Percentiles rank a stretch among this genome's conserved stretches.
Conservation (phyloP, 2,888 invertebrate species). For the Cephus runcator region DNA sequence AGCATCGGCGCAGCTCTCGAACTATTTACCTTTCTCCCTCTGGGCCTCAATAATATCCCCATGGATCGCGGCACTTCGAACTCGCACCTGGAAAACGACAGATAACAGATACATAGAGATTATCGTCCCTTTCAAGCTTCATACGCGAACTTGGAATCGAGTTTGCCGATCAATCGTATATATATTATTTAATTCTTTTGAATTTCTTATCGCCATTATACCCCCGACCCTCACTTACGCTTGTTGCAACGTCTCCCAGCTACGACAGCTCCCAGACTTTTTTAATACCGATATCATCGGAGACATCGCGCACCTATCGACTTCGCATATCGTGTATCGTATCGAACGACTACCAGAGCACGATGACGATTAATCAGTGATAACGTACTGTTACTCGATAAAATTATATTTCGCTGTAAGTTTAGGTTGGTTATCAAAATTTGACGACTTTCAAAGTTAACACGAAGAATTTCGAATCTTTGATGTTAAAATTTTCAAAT, state of each 20-base stretch:
- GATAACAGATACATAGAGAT: background rate
- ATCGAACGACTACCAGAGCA: background rate
- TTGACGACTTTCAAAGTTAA: background rate
- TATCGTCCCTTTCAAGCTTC: background rate
- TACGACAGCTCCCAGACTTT: background rate
- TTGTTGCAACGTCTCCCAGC: background rate
- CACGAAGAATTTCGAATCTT: background rate
- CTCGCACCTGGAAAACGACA: background rate
- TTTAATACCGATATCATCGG: slow-evolving; percentile 29
- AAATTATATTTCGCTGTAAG: background rate
- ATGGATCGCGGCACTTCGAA: background rate
- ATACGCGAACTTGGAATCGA: background rate
- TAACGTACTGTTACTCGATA: background rate
- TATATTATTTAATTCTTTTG: too few species aligned
- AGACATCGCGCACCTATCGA: background rate
- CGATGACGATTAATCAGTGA: background rate
- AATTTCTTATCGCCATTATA: too few species aligned
- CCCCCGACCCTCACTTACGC: background rate
- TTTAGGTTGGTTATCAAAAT: background rate
- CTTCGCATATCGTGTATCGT: background rate
- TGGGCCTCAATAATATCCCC: too few species aligned
- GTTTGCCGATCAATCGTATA: too few species aligned
- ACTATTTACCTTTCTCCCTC: background rate
- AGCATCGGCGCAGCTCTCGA: background rate
- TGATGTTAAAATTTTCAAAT: background rate